Conservation (phyloP, 2,888 invertebrate genomes). For the Penaeus monodon region DNA sequence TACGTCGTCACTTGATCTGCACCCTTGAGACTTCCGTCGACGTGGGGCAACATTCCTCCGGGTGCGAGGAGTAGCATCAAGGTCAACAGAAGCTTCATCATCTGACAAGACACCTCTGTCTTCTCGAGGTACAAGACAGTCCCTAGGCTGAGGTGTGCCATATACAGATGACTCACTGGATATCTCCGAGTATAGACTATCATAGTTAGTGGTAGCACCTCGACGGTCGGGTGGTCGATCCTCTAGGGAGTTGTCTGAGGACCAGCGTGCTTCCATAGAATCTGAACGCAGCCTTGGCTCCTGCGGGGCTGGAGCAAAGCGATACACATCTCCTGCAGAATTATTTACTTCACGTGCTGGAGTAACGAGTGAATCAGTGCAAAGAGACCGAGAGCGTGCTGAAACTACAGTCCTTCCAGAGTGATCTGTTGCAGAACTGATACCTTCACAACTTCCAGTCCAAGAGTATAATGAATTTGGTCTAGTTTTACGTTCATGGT, state of each 20-base stretch:
- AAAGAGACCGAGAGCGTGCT: conserved; percentile 50
- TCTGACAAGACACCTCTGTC: conserved; percentile 49
- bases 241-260: conserved; percentile 57
- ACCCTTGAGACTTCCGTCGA: conserved; percentile 52
- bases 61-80: conserved; percentile 40
- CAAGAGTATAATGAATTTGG: conserved; percentile 49
- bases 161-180: conserved; percentile 57
- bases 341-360: conserved; percentile 41
- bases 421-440: conserved; percentile 49
- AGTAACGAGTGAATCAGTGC: conserved; percentile 55
- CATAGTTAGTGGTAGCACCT: conserved; percentile 44
- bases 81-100: conserved; percentile 54
- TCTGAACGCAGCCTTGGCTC: conserved; percentile 50
- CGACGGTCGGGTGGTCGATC: conserved; percentile 34
- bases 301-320: conserved; percentile 43
- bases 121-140: conserved; percentile 44
- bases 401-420: conserved; percentile 51
- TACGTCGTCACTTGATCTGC: conserved; percentile 31
- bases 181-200: conserved; percentile 52
- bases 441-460: conserved; percentile 55
- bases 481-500: conserved; percentile 38
- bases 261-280: conserved; percentile 58
- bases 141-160: conserved; percentile 47
- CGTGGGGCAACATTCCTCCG: conserved; percentile 42
- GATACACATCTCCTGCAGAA: conserved; percentile 50